Evolutionary conservation across 2,888 invertebrate genomes (phyloP).

Genomic region (Drosophila rubida): DNA sequence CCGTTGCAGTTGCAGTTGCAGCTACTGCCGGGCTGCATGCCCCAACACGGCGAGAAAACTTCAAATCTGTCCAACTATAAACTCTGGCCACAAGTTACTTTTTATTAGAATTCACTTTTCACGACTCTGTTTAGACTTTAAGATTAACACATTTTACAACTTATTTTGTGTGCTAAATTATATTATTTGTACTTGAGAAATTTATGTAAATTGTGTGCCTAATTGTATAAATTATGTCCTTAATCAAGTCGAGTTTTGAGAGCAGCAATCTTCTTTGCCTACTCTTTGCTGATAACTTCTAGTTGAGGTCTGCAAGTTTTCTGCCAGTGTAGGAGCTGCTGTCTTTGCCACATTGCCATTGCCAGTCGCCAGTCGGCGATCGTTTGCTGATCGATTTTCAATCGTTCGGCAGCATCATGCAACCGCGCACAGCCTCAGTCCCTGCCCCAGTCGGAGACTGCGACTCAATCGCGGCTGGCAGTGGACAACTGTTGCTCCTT

Average conservation of each 20-base stretch:
- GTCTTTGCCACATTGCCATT: conserved; percentile 11
- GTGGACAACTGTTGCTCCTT: conserved; percentile 53
- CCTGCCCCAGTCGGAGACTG: neutral
- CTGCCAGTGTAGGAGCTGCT: conserved; percentile 12
- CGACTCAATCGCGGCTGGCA: conserved; percentile 9
- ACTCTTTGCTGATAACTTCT: no score
- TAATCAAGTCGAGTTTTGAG: no score
- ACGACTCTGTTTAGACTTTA: no score
- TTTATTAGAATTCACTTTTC: no score
- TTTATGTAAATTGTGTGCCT: no score
- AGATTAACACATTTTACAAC: no score
- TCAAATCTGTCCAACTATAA: no score
- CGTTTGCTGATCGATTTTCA: conserved; percentile 78
- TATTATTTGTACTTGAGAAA: no score
- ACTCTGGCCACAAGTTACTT: no score
- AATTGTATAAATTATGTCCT: no score
- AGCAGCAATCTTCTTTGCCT: no score
- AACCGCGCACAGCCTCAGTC: conserved; percentile 73
- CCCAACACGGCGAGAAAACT: neutral
- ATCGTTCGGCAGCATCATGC: conserved; percentile 82
- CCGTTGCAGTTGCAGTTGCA: conserved; percentile 7
- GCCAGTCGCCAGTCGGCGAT: conserved; percentile 50
- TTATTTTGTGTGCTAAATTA: no score
- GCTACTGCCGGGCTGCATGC: neutral
- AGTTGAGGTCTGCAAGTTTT: conserved; percentile 20